Percentiles rank a stretch among this genome's conserved stretches.
Conservation (phyloP, 2,797 vertebrate genomes). For the Smutsia temminckii region DNA sequence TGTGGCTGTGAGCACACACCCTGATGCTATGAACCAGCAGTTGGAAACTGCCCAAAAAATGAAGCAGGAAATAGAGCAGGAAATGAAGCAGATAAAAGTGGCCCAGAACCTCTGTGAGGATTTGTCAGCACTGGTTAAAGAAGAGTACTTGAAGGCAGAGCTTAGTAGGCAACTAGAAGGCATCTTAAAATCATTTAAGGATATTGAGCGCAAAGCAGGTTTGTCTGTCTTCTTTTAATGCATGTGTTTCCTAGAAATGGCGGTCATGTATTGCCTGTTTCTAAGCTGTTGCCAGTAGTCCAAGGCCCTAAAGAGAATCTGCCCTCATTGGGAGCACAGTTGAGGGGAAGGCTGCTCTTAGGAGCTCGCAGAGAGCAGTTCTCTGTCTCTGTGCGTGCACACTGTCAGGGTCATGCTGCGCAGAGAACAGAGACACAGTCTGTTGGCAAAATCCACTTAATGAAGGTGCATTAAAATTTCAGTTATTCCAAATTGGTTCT, state of each 20-base stretch:
- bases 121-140: constrained; percentile 91
- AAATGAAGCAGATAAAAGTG: constrained; percentile 90
- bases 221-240: constrained; percentile 73
- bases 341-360: accelerated
- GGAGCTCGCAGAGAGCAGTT: accelerated
- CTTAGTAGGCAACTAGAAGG: constrained; percentile 93
- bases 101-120: constrained; percentile 91
- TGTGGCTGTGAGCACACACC: constrained; percentile 89
- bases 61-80: constrained; percentile 90
- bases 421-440: background rate
- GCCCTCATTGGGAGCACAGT: accelerated
- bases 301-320: background rate
- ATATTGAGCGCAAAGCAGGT: constrained; percentile 97
- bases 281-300: too few species aligned
- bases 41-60: constrained; percentile 90
- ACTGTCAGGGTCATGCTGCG: accelerated
- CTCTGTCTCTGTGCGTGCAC: background rate
- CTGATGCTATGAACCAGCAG: constrained; percentile 93
- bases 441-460: background rate
- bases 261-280: background rate
- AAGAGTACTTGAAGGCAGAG: constrained; percentile 96
- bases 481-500: background rate
- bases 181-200: constrained; percentile 92
- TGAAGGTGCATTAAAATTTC: background rate
- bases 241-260: background rate